Base-by-base conservation (phyloP, 2,797 vertebrate genomes). In the Ptychadena robeensis region DNA sequence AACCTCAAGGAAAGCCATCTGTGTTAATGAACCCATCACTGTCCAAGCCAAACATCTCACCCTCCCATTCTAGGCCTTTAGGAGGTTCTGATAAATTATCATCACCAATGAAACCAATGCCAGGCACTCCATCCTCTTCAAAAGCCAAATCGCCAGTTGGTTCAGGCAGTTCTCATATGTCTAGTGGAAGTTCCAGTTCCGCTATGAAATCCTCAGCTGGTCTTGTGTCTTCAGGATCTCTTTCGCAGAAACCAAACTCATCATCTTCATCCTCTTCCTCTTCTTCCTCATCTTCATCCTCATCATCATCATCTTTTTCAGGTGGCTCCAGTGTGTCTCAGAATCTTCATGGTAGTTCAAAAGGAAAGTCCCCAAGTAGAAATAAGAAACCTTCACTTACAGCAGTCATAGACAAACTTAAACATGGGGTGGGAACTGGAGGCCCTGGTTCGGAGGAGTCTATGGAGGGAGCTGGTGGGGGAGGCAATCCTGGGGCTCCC, bases 381-480 rank as follows among this genome's bases (percentile, higher is more conserved):
- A 99, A 99, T 93, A 99, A 99, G 92, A 99, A 99, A 86, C 97
- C 98, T 0, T 99, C 98, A 5, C 93, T 99, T 83, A 99, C 96
- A 0, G 98, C 98, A 0, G 98, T 99, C 85, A 99, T 99, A 84
- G 98, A 99, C 92, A 99, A 99, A 88, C 93, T 99, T 34, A 99
- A 99, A 89, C 98, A 98, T 76, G 97, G 98, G 1, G 98, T 97
- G 76, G 96, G 97, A 53, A 96, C 96, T 40, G 93, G 94, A 2
- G 96, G 95, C 76, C 95, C 95, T 10, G 96, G 96, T 4, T 94
- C 97, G 11, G 98, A 99, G 6, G 96, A 96, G 38, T 93, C 95
- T 30, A 94, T 97, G 91, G 94, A 96, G 0, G 95, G 96, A n/a
- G 92, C 93, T 22, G 92, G 95, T 66, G 94, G 93, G 71, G 93